A percentile compares a stretch with the other conserved stretches of the same genome.
Evolutionary conservation across 2,113 vertebrate genomes (phyloP).

Genomic region (Psittacula cyanocephala): DNA sequence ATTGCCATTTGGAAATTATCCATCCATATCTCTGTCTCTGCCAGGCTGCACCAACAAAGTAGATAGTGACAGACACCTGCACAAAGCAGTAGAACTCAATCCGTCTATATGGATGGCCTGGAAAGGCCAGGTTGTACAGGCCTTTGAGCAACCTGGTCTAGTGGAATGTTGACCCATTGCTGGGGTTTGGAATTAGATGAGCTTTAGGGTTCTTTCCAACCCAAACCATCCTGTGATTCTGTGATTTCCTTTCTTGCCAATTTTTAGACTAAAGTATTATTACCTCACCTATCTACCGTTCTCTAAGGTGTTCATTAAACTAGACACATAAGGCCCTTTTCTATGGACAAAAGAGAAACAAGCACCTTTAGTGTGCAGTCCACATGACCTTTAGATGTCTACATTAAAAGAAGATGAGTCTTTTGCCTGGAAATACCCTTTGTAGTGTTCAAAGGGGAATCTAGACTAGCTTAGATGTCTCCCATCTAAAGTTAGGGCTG

Average conservation of each 20-base stretch:
- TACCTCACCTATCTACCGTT: neutral
- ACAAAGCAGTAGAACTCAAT: neutral
- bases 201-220: neutral
- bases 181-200: neutral
- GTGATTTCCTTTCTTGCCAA: neutral
- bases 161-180: neutral
- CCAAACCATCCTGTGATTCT: neutral
- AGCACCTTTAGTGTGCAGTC: neutral
- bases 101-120: neutral
- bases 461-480: neutral
- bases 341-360: neutral
- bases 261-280: neutral
- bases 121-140: neutral
- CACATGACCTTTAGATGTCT: neutral
- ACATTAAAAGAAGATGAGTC: neutral
- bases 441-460: neutral
- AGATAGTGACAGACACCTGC: neutral
- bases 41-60: neutral
- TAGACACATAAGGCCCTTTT: neutral
- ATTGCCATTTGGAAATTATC: neutral
- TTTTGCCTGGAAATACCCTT: neutral
- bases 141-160: neutral
- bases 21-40: neutral
- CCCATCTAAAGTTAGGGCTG: neutral
- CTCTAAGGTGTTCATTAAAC: neutral